Evolutionary conservation across 2,888 invertebrate species (phyloP), one percentile per base, ranked within the genome.

Genomic region (Heteropelma amictum): DNA sequence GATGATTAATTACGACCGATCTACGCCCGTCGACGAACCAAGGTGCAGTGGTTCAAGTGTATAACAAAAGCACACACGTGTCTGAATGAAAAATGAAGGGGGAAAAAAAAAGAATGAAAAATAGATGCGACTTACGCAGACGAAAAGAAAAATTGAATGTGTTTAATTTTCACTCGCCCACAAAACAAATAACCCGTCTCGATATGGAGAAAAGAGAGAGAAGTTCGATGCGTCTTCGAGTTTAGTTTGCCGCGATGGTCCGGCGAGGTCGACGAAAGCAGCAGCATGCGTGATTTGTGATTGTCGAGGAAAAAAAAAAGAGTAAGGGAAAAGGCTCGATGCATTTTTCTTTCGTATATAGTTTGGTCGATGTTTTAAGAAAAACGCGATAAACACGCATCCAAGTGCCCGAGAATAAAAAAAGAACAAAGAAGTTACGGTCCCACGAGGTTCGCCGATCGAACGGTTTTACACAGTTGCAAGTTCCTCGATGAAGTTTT

Each of bases 31-130:
- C 80, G 81, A 81, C 82, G 80, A 84, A 72, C 70, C 78, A 84
- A 86, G 87, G 88, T 89, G 88, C 86, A 88, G 88, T 89, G 88
- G 86, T 85, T 84, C 78, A 80, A 87, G 88, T 86, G 87, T 86
- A 86, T 80, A 47, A 71, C 56, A 28, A 71, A 42, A 47, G 54
- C 67, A 35, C 80, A 87, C 80, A 87, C 84, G 88, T 88, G 83
- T 81, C 79, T 77, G 75, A 77, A 65, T 69, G 67, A 63, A 54
- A 47, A n/a, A n/a, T n/a, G n/a, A n/a, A n/a, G n/a, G n/a, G n/a
- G n/a, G n/a, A n/a, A n/a, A 35, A 47, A 61, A 67, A 76, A 68
- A 72, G 58, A 40, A 23, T 82, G 78, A 81, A 81, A 85, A 88
- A 88, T 88, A 88, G 88, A 88, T 88, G 84, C 87, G 85, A 83